Evolutionary conservation across 2,113 vertebrate species (phyloP), one percentile per base, ranked within the genome.

Genomic region (Sterna hirundo): DNA sequence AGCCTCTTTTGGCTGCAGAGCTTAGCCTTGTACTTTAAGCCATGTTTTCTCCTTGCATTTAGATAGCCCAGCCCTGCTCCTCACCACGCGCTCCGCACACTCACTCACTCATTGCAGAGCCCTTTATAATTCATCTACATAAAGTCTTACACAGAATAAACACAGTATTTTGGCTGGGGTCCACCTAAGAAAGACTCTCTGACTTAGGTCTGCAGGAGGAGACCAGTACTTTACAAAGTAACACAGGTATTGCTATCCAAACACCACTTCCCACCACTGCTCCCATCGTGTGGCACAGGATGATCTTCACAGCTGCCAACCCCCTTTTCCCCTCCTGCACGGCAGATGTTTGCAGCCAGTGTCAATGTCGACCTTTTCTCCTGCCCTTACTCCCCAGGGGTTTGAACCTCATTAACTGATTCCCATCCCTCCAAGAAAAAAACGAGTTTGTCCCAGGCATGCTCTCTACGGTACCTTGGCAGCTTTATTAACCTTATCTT

Each of bases 401-500:
- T 76, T 19, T 61, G 83, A 68, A 34, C 49, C 65, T n/a, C 15
- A 2, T 6, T 13, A 55, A 69, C 5, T 0, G 4, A 40, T 15
- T 66, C 36, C 81, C 54, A 65, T 4, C 11, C 18, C 22, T 58
- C 36, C 71, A 25, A 3, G 3, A 13, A 30, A 27, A 38, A 38
- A 15, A 11, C 11, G 9, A 17, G 52, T 0, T 15, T 38, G 36
- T 18, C 66, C 64, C 79, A 17, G 51, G 27, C 49, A 11, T 1
- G 0, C 52, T 13, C 34, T 23, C 47, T 21, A 27, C 54, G 7
- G 91, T 98, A 99, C 99, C 99, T 99, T 99, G 68, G 99, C 99
- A 76, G 99, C 99, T 98, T 99, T 99, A 88, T 99, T 99, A 94
- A 99, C 99, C 94, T 98, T 99, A 44, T 99, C 99, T 95, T 99